Base-by-base conservation (phyloP, 92 coral and sea anemone genomes). In the Parazoanthus swiftii region DNA sequence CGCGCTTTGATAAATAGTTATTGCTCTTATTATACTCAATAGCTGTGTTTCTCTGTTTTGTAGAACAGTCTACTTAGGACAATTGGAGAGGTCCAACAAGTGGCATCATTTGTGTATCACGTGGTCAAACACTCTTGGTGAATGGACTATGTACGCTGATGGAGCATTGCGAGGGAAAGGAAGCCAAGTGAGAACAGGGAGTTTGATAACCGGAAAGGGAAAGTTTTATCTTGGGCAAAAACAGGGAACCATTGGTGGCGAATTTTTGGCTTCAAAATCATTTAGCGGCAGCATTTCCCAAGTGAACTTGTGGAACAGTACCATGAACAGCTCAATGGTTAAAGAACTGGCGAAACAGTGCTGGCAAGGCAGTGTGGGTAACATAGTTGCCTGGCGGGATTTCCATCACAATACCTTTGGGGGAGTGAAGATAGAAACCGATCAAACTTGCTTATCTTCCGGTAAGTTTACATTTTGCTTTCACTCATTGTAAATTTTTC, bases 341-440 rank as follows among this genome's bases (percentile, higher is more conserved):
- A 79, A 79, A 16, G 66, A 50, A 33, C 37, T 79, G 20, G 82
- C 68, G n/a, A 15, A 50, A 21, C 66, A 51, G 50, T 79, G 82
- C 38, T 79, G 39, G 82, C 67, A 79, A 11, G 82, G 82, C 39
- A 79, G 42, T 7, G 37, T 79, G 23, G 82, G 82, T 50, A 79
- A 79, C 1, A 13, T 79, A 50, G 63, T 79, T 54, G 59, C 82
- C 18, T 79, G 82, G 82, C 63, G 82, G 63, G 82, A 79, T 25
- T 79, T 79, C 21, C 66, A 79, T 13, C 82, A 79, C 82, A 79
- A 79, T 14, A 50, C 48, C 3, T 54, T 25, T 46, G 82, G 82
- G 0, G 82, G n/a, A 26, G 82, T 51, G 4, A 9, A 13, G 7
- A 8, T 15, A n/a, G 38, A 9, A 29, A 79, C 67, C 18, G 1